A percentile compares a stretch with the other conserved stretches of the same genome.
Evolutionary conservation across 2,888 invertebrate species (phyloP).

Genomic region (Caenorhabditis drosophilae): DNA sequence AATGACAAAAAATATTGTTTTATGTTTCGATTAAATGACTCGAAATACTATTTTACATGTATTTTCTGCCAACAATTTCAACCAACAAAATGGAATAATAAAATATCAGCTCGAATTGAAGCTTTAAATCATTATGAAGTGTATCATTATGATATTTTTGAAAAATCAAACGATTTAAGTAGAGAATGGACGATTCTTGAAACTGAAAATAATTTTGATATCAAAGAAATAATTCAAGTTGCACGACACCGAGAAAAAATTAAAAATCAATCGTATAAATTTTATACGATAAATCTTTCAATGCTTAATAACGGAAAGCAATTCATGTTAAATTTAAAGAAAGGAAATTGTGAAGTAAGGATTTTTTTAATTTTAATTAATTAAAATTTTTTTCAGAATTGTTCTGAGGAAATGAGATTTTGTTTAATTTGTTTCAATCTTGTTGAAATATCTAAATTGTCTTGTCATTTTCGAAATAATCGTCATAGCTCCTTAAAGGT

Average conservation of each 20-base stretch:
- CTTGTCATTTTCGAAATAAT: conserved; percentile 4
- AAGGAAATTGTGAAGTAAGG: background rate
- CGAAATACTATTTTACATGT: no score
- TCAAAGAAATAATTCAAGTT: conserved; percentile 3
- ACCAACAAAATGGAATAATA: no score
- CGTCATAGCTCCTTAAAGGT: conserved; percentile 1
- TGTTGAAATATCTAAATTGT: background rate
- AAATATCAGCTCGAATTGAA: no score
- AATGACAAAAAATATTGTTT: no score
- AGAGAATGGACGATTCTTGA: no score
- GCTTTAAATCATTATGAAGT: no score
- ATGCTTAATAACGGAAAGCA: conserved; percentile 9
- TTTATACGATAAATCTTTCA: conserved; percentile 10
- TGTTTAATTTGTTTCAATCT: conserved; percentile 8
- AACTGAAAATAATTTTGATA: conserved; percentile 21
- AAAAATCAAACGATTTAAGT: no score
- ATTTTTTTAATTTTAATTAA: no score
- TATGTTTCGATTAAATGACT: no score
- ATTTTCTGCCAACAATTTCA: no score
- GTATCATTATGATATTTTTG: no score
- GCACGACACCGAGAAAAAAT: background rate
- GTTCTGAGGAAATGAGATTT: background rate
- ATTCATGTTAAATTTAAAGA: background rate
- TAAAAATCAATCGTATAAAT: background rate
- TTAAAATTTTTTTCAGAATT: background rate